Evolutionary conservation across 2,888 invertebrate genomes (phyloP).

Genomic region (Pachymerium ferrugineum): DNA sequence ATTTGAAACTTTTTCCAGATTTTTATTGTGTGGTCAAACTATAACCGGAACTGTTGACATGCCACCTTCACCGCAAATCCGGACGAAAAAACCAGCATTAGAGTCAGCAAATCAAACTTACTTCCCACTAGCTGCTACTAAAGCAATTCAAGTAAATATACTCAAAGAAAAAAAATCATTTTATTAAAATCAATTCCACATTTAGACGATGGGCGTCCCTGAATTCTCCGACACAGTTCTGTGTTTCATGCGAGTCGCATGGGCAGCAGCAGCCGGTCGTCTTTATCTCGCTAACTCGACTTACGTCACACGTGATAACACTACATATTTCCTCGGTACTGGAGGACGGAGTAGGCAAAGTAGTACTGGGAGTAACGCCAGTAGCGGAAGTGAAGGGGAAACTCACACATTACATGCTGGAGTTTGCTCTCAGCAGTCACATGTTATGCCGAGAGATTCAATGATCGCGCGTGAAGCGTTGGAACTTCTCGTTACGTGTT

Average conservation of each 20-base stretch:
- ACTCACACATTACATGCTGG: conserved; percentile 44
- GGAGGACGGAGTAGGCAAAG: conserved; percentile 46
- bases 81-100: conserved; percentile 9
- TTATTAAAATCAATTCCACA: not conserved
- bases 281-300: conserved; percentile 47
- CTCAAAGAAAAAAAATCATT: not conserved
- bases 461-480: conserved; percentile 50
- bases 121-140: conserved; percentile 40
- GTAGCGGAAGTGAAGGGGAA: conserved; percentile 47
- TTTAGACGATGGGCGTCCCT: conserved; percentile 46
- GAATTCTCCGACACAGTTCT: conserved; percentile 48
- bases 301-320: conserved; percentile 46
- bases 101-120: conserved; percentile 31
- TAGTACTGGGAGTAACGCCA: conserved; percentile 49
- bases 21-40: conserved; percentile 48
- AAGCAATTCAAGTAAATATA: conserved; percentile 44
- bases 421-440: conserved; percentile 46
- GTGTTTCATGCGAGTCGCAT: conserved; percentile 50
- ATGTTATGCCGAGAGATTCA: conserved; percentile 47
- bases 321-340: conserved; percentile 33
- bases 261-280: conserved; percentile 51
- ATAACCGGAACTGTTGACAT: conserved; percentile 41
- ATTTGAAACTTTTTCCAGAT: conserved; percentile 40
- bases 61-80: conserved; percentile 30
- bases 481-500: conserved; percentile 49